A percentile compares a stretch with the other conserved stretches of the same genome.
phyloP scores from a whole-genome alignment of 2,113 vertebrate genomes.

The Gavialis gangeticus region DNA sequence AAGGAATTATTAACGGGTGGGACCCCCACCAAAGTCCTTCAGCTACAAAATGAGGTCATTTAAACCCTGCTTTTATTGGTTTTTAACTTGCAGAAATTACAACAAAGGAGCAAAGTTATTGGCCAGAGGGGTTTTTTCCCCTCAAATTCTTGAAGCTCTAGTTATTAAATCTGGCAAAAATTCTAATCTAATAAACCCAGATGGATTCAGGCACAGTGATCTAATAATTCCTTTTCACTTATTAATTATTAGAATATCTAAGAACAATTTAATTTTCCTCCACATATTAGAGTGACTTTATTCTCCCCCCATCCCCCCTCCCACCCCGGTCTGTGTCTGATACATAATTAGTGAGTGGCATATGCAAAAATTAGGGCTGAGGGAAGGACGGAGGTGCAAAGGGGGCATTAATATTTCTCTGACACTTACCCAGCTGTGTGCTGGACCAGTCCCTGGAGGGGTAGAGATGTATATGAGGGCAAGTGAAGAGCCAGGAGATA shows the following conservation, averaged over 20 bases:
- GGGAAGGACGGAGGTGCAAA: not conserved
- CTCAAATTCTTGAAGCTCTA: not conserved
- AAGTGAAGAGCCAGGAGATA: not conserved
- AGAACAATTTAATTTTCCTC: conserved; percentile 7
- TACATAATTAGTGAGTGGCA: rapidly evolving
- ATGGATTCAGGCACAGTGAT: not conserved
- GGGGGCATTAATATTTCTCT: not conserved
- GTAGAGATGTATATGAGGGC: no score
- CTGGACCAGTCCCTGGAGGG: not conserved
- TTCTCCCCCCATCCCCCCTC: not conserved
- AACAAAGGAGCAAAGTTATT: conserved; percentile 21
- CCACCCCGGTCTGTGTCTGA: not conserved
- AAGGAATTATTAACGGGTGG: not conserved
- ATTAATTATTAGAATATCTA: conserved; percentile 9
- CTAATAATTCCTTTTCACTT: not conserved
- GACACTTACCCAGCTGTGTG: not conserved
- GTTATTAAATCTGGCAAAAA: conserved; percentile 14
- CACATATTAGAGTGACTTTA: not conserved
- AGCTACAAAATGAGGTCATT: not conserved
- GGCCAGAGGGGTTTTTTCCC: not conserved
- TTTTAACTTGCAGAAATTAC: conserved; percentile 7
- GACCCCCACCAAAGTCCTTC: not conserved
- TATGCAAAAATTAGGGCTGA: not conserved
- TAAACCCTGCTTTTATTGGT: not conserved
- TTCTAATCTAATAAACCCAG: conserved; percentile 16